These are phyloP conservation scores for Pseudochirops corinnae DNA, from an alignment of 2,797 vertebrate genomes.

Conservation along the genomic window DNA sequence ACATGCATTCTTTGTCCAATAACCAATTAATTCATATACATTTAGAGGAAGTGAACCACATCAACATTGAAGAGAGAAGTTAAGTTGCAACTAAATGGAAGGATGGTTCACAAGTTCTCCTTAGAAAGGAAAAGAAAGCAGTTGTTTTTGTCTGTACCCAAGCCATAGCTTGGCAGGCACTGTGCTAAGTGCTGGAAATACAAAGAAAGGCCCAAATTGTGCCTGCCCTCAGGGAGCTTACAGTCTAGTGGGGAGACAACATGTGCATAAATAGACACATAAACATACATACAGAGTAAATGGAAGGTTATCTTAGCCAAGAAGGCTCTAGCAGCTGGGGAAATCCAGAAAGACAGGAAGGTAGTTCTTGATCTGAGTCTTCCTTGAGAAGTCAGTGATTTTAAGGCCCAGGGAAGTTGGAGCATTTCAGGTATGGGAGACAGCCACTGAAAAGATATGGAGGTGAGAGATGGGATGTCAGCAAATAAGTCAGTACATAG, in stretches of 20 bases:
- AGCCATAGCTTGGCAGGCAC: neutral
- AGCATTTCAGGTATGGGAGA: neutral
- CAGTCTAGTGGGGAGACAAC: neutral
- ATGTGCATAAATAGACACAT: neutral
- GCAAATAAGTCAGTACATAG: neutral
- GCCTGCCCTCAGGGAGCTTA: neutral
- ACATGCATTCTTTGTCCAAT: neutral
- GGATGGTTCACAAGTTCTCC: neutral
- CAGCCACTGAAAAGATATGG: neutral
- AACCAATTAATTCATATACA: neutral
- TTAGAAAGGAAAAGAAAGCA: neutral
- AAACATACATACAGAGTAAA: neutral
- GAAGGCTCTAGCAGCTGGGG: neutral
- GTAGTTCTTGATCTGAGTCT: neutral
- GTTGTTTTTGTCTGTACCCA: neutral
- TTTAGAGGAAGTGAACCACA: neutral
- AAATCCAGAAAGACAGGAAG: neutral
- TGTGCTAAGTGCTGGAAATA: neutral
- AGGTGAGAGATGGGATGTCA: neutral
- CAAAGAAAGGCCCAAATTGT: neutral
- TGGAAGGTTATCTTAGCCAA: neutral
- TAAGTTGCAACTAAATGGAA: neutral
- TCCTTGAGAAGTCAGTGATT: neutral
- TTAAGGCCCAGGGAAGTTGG: neutral
- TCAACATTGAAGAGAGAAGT: neutral